Evolutionary conservation across 1,140 invertebrate species (phyloP).

Genomic region (Geopemphigus sp.): DNA sequence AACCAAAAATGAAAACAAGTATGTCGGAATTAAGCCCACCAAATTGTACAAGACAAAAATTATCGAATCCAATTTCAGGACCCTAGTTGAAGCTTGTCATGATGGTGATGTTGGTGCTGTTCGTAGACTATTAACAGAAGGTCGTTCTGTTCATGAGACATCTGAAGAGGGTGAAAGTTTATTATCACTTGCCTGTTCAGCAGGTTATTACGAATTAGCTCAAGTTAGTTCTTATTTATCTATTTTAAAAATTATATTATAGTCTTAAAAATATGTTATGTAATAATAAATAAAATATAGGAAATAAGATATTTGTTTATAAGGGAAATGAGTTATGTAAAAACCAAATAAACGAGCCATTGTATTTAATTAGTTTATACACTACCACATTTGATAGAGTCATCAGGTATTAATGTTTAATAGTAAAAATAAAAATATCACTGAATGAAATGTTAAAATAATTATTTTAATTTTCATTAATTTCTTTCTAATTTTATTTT

Average conservation of each 20-base stretch:
- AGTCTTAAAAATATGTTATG: no score
- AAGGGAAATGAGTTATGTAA: no score
- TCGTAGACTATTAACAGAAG: conserved; percentile 83
- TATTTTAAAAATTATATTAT: neutral
- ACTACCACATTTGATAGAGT: no score
- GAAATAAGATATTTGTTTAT: no score
- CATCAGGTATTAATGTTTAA: no score
- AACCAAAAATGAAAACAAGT: conserved; percentile 59
- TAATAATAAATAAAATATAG: no score
- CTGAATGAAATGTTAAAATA: no score
- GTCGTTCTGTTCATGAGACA: conserved; percentile 84
- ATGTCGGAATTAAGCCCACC: conserved; percentile 7
- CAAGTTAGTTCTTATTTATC: conserved; percentile 62
- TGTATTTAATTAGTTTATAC: no score
- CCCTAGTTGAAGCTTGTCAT: conserved; percentile 83
- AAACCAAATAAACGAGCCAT: no score
- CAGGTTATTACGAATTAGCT: conserved; percentile 89
- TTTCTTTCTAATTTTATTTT: conserved; percentile 16
- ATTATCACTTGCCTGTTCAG: conserved; percentile 86
- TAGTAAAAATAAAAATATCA: no score
- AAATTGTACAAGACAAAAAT: conserved; percentile 15
- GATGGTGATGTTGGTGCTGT: conserved; percentile 91
- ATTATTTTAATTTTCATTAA: no score
- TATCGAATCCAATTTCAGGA: conserved; percentile 55
- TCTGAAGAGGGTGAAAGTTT: conserved; percentile 91